Base-by-base conservation (phyloP, 1,140 invertebrate species). In the Protaetia brevitarsis region DNA sequence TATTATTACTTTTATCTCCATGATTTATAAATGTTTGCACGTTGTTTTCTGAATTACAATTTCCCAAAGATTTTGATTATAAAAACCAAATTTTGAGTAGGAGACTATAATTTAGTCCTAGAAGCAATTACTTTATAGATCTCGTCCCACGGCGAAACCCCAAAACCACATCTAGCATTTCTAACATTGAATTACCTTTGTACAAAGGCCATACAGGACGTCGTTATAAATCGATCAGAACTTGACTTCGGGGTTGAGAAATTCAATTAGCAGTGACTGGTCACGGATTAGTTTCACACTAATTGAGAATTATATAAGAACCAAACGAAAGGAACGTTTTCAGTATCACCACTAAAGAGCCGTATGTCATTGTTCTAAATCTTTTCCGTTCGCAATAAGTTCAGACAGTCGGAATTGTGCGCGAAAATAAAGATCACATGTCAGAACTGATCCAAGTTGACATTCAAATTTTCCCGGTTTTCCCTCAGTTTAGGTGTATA, bases 381-480 rank as follows among this genome's bases (percentile, higher is more conserved):
- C 11, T 27, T 29, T 23, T 13, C 30, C 8, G 7, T 30, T 28
- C 26, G 26, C 16, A 2, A 16, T 30, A 8, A 13, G 21, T 19
- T 72, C 71, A 68, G 56, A 63, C 63, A 66, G 13, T 59, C 57
- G 68, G 62, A 72, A n/a, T n/a, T n/a, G n/a, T 51, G 19, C 21
- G 41, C 19, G 41, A 23, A 51, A 19, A 23, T 51, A 51, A 13
- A 51, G 41, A 51, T 51, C 41, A 51, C 21, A 51, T 51, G 41
- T 51, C 41, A 51, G 21, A 16, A 19, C 41, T 73, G 72, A 74
- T 74, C 73, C 71, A 51, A 63, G 73, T 74, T 74, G 73, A 74
- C 73, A 74, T 74, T 74, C 70, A 74, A 74, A 74, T 74, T 74
- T 74, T 69, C 69, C 60, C 65, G 65, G 70, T 68, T 74, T 73